Base-by-base conservation (phyloP, 1,140 invertebrate genomes). In the Drosophila arawakana region DNA sequence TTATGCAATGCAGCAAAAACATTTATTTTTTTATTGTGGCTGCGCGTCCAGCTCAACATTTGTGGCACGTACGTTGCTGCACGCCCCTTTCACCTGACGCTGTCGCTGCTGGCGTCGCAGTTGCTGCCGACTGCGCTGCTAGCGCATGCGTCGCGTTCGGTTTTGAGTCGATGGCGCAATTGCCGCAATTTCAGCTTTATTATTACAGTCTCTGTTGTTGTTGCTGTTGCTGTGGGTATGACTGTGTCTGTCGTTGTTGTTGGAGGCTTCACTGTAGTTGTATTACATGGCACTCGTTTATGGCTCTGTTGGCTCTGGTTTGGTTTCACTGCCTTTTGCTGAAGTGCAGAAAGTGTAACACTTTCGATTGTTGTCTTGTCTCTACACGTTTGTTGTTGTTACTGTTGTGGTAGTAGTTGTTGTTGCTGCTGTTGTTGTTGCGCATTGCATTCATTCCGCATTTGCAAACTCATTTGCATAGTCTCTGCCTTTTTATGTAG, bases 271-370 rank as follows among this genome's bases (percentile, higher is more conserved):
- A 30, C 25, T 30, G 21, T 54, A 35, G 62, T 43, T 79, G 76
- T 86, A 88, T 86, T 88, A 88, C 83, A 86, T 86, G 78, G 82
- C 76, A 81, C 78, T 81, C 69, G 85, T 79, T 85, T 86, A 86
- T 86, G 76, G 82, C 77, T 81, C 35, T 55, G 37, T 66, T 86
- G 76, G 63, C 49, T 76, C 62, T 72, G 71, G 68, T 76, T 76
- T 65, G 75, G 74, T 73, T 86, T 67, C 43, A 49, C 52, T 75
- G 66, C 60, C 67, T 61, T 86, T 75, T 74, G 80, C 55, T 83
- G 80, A 81, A 88, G 84, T 88, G 84, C 84, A 88, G 84, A 88
- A 88, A 88, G 84, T 88, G 84, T 88, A 88, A 88, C 84, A 88
- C 84, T 88, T 88, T 89, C 84, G 84, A 88, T 88, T 88, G 84